phyloP scores from a whole-genome alignment of 2,797 vertebrate species.

The Podarcis siculus region DNA sequence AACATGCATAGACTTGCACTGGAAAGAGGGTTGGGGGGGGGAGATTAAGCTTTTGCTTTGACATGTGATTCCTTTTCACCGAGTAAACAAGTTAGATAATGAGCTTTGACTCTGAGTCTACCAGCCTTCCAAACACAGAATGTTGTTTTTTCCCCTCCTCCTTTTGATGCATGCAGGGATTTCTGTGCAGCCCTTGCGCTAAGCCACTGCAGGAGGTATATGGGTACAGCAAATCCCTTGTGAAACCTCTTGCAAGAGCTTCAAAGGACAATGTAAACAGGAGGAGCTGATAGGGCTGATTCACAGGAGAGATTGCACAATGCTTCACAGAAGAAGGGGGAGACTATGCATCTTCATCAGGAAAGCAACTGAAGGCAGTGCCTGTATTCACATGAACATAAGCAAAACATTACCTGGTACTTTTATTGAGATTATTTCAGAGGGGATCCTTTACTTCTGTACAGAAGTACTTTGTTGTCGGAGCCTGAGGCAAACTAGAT shows the following conservation, averaged over 20 bases:
- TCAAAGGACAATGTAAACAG: slow-evolving; percentile 36
- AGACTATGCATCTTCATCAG: background rate
- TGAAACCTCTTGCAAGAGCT: slow-evolving; percentile 28
- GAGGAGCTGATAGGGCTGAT: background rate
- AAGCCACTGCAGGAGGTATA: slow-evolving; percentile 18
- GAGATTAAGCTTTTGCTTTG: slow-evolving; percentile 26
- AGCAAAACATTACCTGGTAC: background rate
- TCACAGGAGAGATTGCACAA: slow-evolving; percentile 24
- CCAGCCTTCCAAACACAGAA: background rate
- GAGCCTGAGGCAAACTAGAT: too few species aligned
- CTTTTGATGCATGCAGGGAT: slow-evolving; percentile 16
- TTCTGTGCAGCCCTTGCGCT: background rate
- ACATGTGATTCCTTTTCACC: slow-evolving; percentile 37
- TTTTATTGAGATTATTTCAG: background rate
- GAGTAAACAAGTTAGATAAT: slow-evolving; percentile 51
- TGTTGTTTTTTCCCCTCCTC: slow-evolving; percentile 36
- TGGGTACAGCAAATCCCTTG: slow-evolving; percentile 4
- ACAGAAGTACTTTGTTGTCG: too few species aligned
- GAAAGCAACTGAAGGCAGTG: background rate
- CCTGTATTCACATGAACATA: background rate
- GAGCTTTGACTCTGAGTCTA: slow-evolving; percentile 16
- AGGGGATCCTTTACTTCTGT: background rate
- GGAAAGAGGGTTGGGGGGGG: background rate
- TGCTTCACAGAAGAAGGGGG: slow-evolving; percentile 8
- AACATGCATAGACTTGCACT: background rate